Conservation (phyloP, 2,888 invertebrate genomes). For the Kryphioiulus occultus region DNA sequence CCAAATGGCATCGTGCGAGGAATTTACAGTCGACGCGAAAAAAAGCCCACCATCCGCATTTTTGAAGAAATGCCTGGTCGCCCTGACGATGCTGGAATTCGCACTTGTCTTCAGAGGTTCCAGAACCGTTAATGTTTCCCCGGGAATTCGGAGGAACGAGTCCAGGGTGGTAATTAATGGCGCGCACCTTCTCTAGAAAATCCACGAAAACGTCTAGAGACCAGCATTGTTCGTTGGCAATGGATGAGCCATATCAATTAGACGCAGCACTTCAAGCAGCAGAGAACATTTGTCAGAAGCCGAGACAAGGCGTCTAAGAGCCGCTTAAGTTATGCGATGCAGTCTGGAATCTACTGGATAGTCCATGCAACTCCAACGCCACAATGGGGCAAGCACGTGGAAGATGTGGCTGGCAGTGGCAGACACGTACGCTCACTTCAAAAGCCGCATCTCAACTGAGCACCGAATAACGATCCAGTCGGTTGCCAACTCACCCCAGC, state of each 20-base stretch:
- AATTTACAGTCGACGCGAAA: constrained; percentile 18
- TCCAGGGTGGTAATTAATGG: not conserved
- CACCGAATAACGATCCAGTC: not conserved
- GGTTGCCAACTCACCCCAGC: not conserved
- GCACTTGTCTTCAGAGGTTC: not conserved
- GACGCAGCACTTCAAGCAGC: not conserved
- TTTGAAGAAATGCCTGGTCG: not conserved
- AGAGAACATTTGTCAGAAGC: not conserved
- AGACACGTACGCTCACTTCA: constrained; percentile 11
- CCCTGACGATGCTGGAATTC: not conserved
- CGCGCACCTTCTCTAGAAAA: not conserved
- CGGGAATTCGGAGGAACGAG: not conserved
- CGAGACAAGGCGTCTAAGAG: not conserved
- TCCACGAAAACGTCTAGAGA: not conserved
- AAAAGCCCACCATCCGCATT: not conserved
- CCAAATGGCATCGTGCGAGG: not conserved
- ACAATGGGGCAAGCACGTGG: not conserved
- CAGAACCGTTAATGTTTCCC: not conserved
- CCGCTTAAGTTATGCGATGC: not conserved
- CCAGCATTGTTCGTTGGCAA: not conserved
- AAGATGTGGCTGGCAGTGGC: not conserved
- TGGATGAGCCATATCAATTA: not conserved
- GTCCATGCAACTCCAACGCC: no score
- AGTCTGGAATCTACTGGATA: no score
- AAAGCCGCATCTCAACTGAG: constrained; percentile 26